These are phyloP conservation scores for Nanorana parkeri DNA, from an alignment of 2,113 vertebrate genomes.

Conservation along the genomic window DNA sequence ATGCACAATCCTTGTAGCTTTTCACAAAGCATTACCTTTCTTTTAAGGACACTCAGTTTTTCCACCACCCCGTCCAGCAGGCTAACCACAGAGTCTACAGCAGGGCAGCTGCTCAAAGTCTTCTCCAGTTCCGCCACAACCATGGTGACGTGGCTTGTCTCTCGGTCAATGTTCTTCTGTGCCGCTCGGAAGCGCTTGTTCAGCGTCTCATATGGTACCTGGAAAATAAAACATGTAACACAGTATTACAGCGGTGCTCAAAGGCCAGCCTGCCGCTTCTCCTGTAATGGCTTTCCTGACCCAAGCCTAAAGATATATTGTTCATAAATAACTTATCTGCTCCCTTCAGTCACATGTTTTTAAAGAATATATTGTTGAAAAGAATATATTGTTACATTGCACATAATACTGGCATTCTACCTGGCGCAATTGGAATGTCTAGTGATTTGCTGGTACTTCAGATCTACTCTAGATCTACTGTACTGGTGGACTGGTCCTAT, in stretches of 20 bases:
- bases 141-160: conserved; percentile 97
- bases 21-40: conserved; percentile 79
- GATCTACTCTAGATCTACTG: too few relatives aligned
- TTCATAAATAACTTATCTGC: too few relatives aligned
- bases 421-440: too few relatives aligned
- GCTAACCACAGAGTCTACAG: conserved; percentile 95
- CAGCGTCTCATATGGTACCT: conserved; percentile 98
- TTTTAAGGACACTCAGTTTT: conserved; percentile 95
- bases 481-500: too few relatives aligned
- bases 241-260: not conserved
- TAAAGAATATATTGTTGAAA: too few relatives aligned
- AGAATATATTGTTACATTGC: too few relatives aligned
- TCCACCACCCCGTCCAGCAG: conserved; percentile 96
- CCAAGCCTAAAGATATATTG: too few relatives aligned
- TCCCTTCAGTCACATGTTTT: too few relatives aligned
- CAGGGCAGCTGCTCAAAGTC: conserved; percentile 92
- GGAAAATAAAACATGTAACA: not conserved
- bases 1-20: not conserved
- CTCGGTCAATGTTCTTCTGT: conserved; percentile 96
- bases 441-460: too few relatives aligned
- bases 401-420: too few relatives aligned
- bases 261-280: too few relatives aligned
- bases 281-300: too few relatives aligned
- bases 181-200: conserved; percentile 97
- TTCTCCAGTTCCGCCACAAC: conserved; percentile 97